These are phyloP conservation scores for Neosalanx taihuensis DNA, from an alignment of 2,797 vertebrate species.

Conservation along the genomic window DNA sequence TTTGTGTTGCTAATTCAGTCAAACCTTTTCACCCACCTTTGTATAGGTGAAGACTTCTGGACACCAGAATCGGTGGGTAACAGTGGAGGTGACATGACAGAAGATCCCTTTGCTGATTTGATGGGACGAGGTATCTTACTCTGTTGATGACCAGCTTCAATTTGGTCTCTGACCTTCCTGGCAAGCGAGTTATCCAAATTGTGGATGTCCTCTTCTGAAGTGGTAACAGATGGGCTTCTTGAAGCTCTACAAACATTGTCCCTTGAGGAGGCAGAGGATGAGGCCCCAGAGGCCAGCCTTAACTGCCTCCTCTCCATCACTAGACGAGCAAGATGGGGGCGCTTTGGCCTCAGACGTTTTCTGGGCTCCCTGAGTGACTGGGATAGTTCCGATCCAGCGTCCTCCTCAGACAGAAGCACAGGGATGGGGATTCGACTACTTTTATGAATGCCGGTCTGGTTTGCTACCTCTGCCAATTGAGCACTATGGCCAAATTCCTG, in stretches of 20 bases:
- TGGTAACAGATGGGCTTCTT: slow-evolving; percentile 75
- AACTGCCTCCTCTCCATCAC: slow-evolving; percentile 82
- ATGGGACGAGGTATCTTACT: slow-evolving; percentile 83
- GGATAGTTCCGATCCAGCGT: slow-evolving; percentile 81
- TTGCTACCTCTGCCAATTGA: slow-evolving; percentile 28
- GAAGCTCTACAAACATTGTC: slow-evolving; percentile 70
- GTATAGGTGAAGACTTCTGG: slow-evolving; percentile 54
- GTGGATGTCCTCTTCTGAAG: slow-evolving; percentile 82
- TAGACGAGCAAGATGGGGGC: slow-evolving; percentile 76
- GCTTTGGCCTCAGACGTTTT: slow-evolving; percentile 69
- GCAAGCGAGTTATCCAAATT: slow-evolving; percentile 74
- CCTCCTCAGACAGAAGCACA: slow-evolving; percentile 81
- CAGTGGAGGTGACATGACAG: slow-evolving; percentile 13
- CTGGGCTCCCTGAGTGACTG: slow-evolving; percentile 76
- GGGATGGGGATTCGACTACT: slow-evolving; percentile 83
- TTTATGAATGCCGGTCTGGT: slow-evolving; percentile 49
- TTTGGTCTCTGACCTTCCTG: slow-evolving; percentile 57
- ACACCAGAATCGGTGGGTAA: slow-evolving; percentile 12
- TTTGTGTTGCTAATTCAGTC: neutral
- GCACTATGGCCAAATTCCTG: neutral
- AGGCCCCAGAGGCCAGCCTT: slow-evolving; percentile 71
- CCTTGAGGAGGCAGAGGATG: slow-evolving; percentile 75
- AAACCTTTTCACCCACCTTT: slow-evolving; percentile 68
- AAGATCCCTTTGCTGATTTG: slow-evolving; percentile 48
- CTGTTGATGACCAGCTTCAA: slow-evolving; percentile 40